Evolutionary conservation across 2,888 invertebrate genomes (phyloP).

Genomic region (Erebia ligea): DNA sequence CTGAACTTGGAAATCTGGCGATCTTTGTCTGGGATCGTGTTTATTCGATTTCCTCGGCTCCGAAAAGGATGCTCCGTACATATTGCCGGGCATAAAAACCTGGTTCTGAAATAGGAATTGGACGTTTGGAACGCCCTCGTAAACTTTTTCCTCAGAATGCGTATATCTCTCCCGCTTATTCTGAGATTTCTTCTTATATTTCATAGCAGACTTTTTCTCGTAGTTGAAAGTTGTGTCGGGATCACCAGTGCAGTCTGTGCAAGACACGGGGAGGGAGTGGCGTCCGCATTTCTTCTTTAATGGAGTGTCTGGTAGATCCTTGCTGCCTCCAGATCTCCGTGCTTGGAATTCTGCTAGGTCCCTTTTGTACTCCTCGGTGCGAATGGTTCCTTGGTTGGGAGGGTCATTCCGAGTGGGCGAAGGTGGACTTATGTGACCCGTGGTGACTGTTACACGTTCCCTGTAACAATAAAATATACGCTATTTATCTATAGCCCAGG

Average conservation of each 20-base stretch:
- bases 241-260: slow-evolving; percentile 68
- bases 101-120: slow-evolving; percentile 80
- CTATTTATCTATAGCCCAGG: not conserved
- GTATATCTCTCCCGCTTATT: slow-evolving; percentile 59
- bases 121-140: slow-evolving; percentile 67
- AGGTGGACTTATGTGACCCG: slow-evolving; percentile 58
- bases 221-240: slow-evolving; percentile 73
- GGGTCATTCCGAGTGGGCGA: slow-evolving; percentile 48
- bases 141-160: slow-evolving; percentile 55
- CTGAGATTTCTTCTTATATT: slow-evolving; percentile 64
- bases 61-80: slow-evolving; percentile 55
- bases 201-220: slow-evolving; percentile 71
- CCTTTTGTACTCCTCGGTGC: slow-evolving; percentile 76
- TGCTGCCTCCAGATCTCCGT: slow-evolving; percentile 62
- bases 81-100: slow-evolving; percentile 76
- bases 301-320: slow-evolving; percentile 60
- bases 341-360: slow-evolving; percentile 79
- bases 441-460: slow-evolving; percentile 74
- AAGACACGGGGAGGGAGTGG: slow-evolving; percentile 71
- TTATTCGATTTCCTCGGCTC: slow-evolving; percentile 50
- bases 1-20: slow-evolving; percentile 59
- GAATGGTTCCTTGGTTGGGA: slow-evolving; percentile 63
- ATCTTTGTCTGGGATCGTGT: slow-evolving; percentile 51
- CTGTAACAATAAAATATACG: slow-evolving; percentile 48
- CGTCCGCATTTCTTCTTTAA: slow-evolving; percentile 70